phyloP scores from a whole-genome alignment of 2,113 vertebrate species.

The Rhynchomys soricoides region DNA sequence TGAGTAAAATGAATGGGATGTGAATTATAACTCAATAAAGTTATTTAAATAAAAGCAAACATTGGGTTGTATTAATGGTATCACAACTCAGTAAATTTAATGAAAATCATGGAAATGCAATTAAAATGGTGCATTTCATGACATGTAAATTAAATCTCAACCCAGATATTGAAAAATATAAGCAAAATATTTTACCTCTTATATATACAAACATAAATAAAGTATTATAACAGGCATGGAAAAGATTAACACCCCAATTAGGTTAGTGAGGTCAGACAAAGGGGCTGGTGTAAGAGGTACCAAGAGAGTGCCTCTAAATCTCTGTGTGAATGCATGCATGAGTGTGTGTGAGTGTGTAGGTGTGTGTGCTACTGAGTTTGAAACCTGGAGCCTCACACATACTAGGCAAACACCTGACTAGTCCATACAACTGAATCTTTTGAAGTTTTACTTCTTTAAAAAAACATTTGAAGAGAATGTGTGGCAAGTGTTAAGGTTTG shows the following conservation, averaged over 20 bases:
- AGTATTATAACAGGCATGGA: not conserved
- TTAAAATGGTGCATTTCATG: constrained; percentile 40
- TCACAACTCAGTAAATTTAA: constrained; percentile 23
- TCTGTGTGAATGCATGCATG: not conserved
- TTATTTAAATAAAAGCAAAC: constrained; percentile 58
- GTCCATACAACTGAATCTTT: not conserved
- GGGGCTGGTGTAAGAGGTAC: not conserved
- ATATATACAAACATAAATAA: not conserved
- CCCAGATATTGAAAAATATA: constrained; percentile 12
- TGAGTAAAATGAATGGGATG: not conserved
- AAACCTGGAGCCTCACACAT: not conserved
- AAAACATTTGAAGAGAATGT: not conserved
- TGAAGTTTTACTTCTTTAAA: constrained; percentile 30
- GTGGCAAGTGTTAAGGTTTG: not conserved
- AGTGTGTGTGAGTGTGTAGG: not conserved
- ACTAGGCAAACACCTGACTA: not conserved
- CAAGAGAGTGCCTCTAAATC: not conserved
- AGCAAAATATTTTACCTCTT: not conserved
- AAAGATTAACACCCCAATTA: not conserved
- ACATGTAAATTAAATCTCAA: constrained; percentile 17
- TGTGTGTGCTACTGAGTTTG: not conserved
- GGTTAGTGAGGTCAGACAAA: not conserved
- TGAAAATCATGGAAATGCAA: constrained; percentile 13
- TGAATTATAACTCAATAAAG: constrained; percentile 58
- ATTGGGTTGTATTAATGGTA: not conserved